These are phyloP conservation scores for Coecobrya sp. DNA, from an alignment of 2,888 invertebrate genomes.

Conservation along the genomic window DNA sequence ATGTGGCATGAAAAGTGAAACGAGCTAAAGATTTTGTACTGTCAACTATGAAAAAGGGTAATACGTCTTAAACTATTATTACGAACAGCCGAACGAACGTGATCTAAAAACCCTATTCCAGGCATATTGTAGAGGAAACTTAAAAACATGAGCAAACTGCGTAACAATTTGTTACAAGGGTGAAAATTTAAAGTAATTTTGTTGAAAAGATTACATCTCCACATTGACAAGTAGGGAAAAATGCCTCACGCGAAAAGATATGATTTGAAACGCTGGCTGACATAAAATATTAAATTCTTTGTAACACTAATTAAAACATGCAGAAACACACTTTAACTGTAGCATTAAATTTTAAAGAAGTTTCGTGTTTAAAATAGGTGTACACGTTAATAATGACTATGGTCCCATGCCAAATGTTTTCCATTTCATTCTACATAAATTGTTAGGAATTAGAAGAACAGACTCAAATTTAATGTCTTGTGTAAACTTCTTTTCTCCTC, in stretches of 20 bases:
- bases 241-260: not conserved
- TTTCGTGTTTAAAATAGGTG: not conserved
- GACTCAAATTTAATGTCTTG: not conserved
- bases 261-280: not conserved
- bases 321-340: not conserved
- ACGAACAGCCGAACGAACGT: not conserved
- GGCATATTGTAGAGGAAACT: not conserved
- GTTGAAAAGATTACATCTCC: too few species aligned
- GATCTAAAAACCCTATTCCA: not conserved
- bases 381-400: not conserved
- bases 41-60: not conserved
- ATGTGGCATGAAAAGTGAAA: slow-evolving; percentile 43
- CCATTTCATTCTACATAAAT: not conserved
- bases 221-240: not conserved
- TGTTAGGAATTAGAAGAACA: not conserved
- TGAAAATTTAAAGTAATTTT: not conserved
- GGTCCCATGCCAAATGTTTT: slow-evolving; percentile 6
- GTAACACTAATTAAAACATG: slow-evolving; percentile 39
- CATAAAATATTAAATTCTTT: not conserved
- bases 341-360: not conserved
- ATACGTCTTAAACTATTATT: not conserved
- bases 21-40: too few species aligned
- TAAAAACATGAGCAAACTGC: slow-evolving; percentile 22
- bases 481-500: not conserved
- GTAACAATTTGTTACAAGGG: slow-evolving; percentile 21